Evolutionary conservation across 2,113 vertebrate genomes (phyloP).

Genomic region (Mormyrus lacerda): DNA sequence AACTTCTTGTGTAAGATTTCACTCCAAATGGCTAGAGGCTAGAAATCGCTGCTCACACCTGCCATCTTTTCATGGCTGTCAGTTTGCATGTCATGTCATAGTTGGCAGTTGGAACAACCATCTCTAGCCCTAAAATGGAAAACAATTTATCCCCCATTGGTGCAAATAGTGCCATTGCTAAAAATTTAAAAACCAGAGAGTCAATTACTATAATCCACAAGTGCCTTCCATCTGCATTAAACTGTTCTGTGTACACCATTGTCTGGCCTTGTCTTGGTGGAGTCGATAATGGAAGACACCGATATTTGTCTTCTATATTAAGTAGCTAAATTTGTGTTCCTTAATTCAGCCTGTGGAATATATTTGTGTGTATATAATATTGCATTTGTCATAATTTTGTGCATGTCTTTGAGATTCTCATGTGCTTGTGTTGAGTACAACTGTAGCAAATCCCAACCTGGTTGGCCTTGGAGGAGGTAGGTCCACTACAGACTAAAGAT

Average conservation of each 20-base stretch:
- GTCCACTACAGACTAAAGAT: neutral
- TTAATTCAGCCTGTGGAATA: neutral
- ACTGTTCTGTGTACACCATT: neutral
- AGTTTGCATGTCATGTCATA: neutral
- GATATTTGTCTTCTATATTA: neutral
- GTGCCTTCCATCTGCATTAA: constrained; percentile 5
- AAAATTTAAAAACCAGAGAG: neutral
- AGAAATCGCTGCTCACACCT: neutral
- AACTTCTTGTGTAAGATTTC: neutral
- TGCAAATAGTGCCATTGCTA: neutral
- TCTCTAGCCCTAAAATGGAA: neutral
- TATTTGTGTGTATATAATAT: neutral
- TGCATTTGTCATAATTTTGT: neutral
- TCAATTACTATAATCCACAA: neutral
- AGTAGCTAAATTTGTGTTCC: neutral
- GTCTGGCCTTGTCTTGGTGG: neutral
- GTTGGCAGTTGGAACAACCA: neutral
- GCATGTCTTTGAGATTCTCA: neutral
- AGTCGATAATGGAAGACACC: neutral
- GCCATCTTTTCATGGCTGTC: neutral
- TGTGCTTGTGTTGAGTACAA: neutral
- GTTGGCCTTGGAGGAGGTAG: neutral
- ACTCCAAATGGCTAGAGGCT: neutral
- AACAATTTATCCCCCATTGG: neutral
- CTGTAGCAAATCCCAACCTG: neutral